These are phyloP conservation scores for Orius laevigatus DNA, from an alignment of 1,140 invertebrate species.

Conservation along the genomic window DNA sequence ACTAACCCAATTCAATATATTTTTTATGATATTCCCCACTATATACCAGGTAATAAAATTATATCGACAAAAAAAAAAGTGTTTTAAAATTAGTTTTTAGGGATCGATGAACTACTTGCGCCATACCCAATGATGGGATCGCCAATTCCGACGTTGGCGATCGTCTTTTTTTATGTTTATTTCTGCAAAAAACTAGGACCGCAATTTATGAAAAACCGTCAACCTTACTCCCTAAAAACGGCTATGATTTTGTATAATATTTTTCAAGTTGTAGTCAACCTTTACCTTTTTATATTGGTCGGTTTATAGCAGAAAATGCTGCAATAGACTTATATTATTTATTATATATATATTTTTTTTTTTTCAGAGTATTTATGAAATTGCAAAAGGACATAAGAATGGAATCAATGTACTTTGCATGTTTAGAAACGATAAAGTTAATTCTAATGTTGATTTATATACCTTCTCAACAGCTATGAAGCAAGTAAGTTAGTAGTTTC, in stretches of 20 bases:
- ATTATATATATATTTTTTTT: too few species aligned
- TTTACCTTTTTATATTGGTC: conserved; percentile 14
- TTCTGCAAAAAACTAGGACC: conserved; percentile 60
- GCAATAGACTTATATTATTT: too few species aligned
- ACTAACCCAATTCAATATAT: too few species aligned
- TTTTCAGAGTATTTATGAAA: neutral
- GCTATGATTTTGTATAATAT: conserved; percentile 38
- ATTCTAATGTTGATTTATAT: neutral
- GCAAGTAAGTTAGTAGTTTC: too few species aligned
- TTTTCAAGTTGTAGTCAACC: conserved; percentile 32
- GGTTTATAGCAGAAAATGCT: too few species aligned
- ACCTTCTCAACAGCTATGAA: too few species aligned
- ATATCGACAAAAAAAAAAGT: too few species aligned
- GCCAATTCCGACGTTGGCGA: conserved; percentile 33
- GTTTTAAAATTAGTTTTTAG: too few species aligned
- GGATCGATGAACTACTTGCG: too few species aligned
- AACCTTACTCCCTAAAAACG: conserved; percentile 31
- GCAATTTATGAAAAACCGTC: conserved; percentile 33
- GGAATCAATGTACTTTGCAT: neutral
- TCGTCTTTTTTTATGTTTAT: conserved; percentile 47
- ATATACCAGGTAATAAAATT: too few species aligned
- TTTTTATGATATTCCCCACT: too few species aligned
- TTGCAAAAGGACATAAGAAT: neutral
- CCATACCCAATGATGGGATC: conserved; percentile 34
- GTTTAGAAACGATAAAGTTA: neutral